Base-by-base conservation (phyloP, 1,140 invertebrate genomes). In the Macrosteles quadrilineatus region DNA sequence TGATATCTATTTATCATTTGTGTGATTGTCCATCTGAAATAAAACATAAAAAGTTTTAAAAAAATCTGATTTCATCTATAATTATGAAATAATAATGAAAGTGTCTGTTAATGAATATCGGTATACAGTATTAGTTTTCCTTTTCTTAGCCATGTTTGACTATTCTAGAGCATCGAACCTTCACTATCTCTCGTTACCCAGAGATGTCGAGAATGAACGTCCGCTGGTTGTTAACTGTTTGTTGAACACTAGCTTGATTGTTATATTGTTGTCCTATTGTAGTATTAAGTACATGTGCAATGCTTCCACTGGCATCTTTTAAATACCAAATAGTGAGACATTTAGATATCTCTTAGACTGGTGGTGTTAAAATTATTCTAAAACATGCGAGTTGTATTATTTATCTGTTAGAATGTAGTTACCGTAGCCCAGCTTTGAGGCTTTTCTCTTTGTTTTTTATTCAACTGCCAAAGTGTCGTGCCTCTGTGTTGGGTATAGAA, bases 381-480 rank as follows among this genome's bases (percentile, higher is more conserved):
- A 69, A 57, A 25, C 47, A 43, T 66, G 36, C 36, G 31, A 59
- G 50, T 30, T 40, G 36, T 55, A 30, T 53, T 30, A 69, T 69
- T 57, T 69, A 62, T 43, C 25, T 62, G 67, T 69, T 36, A 69
- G 53, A 27, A 19, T 69, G 27, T 69, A 69, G 67, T 62, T 62
- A 69, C 57, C 53, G 19, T 69, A 68, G 31, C 57, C 67, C 23
- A 53, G 19, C 27, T 66, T n/a, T 66, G 63, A 36, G 63, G 63
- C 63, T 66, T 66, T 66, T 29, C 27, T 45, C 27, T 43, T 66
- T 19, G 17, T 66, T 27, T 66, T 45, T 66, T 45, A 23, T 59
- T 29, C 32, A 55, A 62, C 67, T 69, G 67, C 67, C 67, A 69
- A 69, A 69, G 67, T 69, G 55, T 59, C 53, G 67, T 69, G 67